Evolutionary conservation across 1,140 invertebrate species (phyloP).

Genomic region (Belonocnema kinseyi): DNA sequence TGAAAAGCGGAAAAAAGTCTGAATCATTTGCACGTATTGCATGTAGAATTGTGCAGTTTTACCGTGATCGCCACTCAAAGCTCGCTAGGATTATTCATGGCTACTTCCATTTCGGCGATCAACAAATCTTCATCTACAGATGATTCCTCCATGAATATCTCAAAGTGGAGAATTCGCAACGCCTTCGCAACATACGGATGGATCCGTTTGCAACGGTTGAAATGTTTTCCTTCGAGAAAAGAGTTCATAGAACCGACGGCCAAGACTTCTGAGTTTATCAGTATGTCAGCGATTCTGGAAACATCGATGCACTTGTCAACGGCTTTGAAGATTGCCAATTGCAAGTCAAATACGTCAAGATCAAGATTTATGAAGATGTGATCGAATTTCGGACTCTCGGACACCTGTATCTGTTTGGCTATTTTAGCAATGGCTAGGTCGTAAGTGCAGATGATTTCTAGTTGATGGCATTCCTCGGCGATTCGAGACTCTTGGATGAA

Average conservation of each 20-base stretch:
- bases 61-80: no score
- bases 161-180: slow-evolving; percentile 59
- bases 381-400: slow-evolving; percentile 57
- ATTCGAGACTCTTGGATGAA: slow-evolving; percentile 53
- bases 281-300: slow-evolving; percentile 67
- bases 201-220: slow-evolving; percentile 72
- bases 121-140: slow-evolving; percentile 16
- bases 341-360: slow-evolving; percentile 72
- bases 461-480: slow-evolving; percentile 51
- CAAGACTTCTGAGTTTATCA: slow-evolving; percentile 67
- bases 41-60: slow-evolving; percentile 46
- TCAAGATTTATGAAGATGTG: slow-evolving; percentile 73
- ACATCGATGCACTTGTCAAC: slow-evolving; percentile 70
- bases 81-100: no score
- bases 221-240: slow-evolving; percentile 72
- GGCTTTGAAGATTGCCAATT: slow-evolving; percentile 73
- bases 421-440: slow-evolving; percentile 67
- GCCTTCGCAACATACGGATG: slow-evolving; percentile 63
- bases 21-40: slow-evolving; percentile 51
- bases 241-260: slow-evolving; percentile 68
- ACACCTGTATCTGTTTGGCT: slow-evolving; percentile 61
- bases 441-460: slow-evolving; percentile 62
- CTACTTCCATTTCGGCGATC: no score
- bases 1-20: slow-evolving; percentile 51
- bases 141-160: slow-evolving; percentile 53